Evolutionary conservation across 2,797 vertebrate species (phyloP).

Genomic region (Schizopygopsis malacanthus): DNA sequence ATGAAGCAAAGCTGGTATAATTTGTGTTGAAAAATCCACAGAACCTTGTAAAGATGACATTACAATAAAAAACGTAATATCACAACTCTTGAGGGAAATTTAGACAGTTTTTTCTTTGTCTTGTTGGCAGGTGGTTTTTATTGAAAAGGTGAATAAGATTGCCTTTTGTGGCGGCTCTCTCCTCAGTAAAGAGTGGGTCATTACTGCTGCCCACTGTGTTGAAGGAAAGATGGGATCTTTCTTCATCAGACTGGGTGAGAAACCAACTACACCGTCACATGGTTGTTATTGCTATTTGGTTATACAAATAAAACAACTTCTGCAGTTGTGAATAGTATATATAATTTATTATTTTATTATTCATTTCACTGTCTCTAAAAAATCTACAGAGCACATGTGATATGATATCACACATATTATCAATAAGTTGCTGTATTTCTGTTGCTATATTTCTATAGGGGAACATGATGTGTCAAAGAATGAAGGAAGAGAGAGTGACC

Average conservation of each 20-base stretch:
- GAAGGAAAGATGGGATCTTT: neutral
- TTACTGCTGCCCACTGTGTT: conserved; percentile 91
- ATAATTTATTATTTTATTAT: neutral
- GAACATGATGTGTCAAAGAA: conserved; percentile 76
- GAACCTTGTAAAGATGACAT: neutral
- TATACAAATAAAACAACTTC: neutral
- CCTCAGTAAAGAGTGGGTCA: conserved; percentile 86
- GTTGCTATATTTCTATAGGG: conserved; percentile 73
- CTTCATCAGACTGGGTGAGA: conserved; percentile 76
- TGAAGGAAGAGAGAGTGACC: conserved; percentile 80
- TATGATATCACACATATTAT: neutral
- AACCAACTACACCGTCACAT: neutral
- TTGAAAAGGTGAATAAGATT: conserved; percentile 52
- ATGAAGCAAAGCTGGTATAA: conserved; percentile 7
- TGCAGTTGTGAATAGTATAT: no score
- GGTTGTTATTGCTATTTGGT: neutral
- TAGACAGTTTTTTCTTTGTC: conserved; percentile 22
- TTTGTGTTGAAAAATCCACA: neutral
- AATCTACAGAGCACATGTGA: neutral
- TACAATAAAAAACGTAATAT: neutral
- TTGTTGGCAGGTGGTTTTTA: conserved; percentile 80
- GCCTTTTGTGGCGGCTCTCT: conserved; percentile 91
- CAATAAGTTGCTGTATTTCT: conserved; percentile 12
- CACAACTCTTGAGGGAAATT: conserved; percentile 12
- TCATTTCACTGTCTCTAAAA: neutral